Evolutionary conservation across 2,797 vertebrate genomes (phyloP).

Genomic region (Morus bassanus): DNA sequence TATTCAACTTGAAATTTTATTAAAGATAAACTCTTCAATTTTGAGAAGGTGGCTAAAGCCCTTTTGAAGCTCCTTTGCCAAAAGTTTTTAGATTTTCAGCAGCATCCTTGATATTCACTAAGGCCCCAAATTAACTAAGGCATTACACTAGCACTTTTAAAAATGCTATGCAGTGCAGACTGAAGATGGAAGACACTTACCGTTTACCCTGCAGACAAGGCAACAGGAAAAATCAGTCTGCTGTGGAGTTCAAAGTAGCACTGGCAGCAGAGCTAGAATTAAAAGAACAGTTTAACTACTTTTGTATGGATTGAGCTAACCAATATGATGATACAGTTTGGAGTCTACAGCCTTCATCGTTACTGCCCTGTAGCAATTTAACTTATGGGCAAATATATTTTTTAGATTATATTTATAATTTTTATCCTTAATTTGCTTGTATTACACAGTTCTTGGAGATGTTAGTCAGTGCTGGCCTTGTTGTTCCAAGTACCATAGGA

Average conservation of each 20-base stretch:
- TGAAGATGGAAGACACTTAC: neutral
- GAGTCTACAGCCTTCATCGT: neutral
- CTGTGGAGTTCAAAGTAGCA: neutral
- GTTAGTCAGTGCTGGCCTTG: accelerated
- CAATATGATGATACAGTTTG: neutral
- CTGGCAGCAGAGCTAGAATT: neutral
- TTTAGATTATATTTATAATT: neutral
- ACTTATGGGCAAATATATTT: neutral
- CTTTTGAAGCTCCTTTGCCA: neutral
- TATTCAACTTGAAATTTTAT: neutral
- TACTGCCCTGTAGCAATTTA: neutral
- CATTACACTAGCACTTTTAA: neutral
- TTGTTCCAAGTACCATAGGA: neutral
- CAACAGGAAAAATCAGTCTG: neutral
- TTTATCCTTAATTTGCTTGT: neutral
- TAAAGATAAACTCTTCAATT: neutral
- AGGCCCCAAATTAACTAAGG: neutral
- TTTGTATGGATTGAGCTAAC: neutral
- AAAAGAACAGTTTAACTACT: neutral
- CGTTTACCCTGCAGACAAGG: neutral
- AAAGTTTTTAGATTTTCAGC: neutral
- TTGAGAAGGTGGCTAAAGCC: neutral
- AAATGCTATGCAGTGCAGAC: neutral
- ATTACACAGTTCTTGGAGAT: neutral
- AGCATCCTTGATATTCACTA: neutral